These are phyloP conservation scores for Zaprionus gabonicus DNA, from an alignment of 1,140 invertebrate genomes.

Conservation along the genomic window DNA sequence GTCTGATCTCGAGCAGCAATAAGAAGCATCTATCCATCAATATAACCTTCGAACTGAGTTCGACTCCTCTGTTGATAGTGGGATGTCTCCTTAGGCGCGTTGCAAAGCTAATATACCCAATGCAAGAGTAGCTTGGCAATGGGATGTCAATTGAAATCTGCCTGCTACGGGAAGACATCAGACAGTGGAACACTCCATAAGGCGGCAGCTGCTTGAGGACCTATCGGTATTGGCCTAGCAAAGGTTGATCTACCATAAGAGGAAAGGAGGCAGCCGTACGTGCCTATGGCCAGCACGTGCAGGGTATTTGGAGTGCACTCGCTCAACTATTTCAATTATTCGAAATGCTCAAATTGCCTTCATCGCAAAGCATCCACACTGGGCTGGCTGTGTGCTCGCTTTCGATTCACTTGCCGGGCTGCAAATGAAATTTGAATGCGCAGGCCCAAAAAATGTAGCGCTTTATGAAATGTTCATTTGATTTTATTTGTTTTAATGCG, in stretches of 20 bases:
- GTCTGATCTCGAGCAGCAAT: too few relatives aligned
- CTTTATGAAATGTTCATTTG: constrained; percentile 47
- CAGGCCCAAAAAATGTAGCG: background rate
- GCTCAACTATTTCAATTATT: background rate
- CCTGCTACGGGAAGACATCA: background rate
- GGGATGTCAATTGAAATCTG: background rate
- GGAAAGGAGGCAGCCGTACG: background rate
- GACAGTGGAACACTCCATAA: too few relatives aligned
- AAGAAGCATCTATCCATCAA: too few relatives aligned
- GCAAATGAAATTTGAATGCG: background rate
- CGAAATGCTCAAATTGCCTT: background rate
- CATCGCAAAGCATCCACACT: background rate
- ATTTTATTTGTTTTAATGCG: constrained; percentile 67
- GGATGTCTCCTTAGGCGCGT: background rate
- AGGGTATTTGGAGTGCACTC: background rate
- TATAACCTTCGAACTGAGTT: too few relatives aligned
- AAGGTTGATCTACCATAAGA: background rate
- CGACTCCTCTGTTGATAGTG: too few relatives aligned
- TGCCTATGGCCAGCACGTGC: too few relatives aligned
- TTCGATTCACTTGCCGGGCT: background rate
- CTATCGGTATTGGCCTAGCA: background rate
- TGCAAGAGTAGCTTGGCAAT: too few relatives aligned
- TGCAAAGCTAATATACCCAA: background rate
- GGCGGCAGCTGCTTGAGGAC: too few relatives aligned
- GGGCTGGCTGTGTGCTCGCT: background rate